These are phyloP conservation scores for Odocoileus hemionus DNA, from an alignment of 2,113 vertebrate species.

Conservation along the genomic window DNA sequence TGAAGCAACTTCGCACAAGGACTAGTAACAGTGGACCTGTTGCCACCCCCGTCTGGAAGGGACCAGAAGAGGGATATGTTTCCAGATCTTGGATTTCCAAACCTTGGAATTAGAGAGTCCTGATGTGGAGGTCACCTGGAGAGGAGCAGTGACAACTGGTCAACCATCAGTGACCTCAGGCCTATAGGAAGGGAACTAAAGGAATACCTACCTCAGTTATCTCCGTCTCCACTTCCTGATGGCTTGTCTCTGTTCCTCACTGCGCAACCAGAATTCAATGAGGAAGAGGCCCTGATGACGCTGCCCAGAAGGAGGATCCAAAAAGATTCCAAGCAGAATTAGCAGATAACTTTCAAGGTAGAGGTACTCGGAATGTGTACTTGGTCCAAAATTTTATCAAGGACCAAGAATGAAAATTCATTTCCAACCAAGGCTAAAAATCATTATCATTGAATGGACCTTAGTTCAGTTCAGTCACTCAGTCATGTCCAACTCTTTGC, in stretches of 20 bases:
- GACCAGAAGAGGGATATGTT: not conserved
- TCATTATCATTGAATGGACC: not conserved
- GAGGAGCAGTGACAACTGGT: not conserved
- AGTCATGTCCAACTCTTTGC: not conserved
- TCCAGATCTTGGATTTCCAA: not conserved
- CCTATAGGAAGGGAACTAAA: not conserved
- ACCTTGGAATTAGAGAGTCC: not conserved
- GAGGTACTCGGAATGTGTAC: not conserved
- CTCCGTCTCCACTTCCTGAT: no score
- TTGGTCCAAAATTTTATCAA: not conserved
- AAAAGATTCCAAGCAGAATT: not conserved
- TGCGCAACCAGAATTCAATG: not conserved
- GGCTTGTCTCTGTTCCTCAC: not conserved
- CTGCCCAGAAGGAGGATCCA: not conserved
- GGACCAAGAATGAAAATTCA: not conserved
- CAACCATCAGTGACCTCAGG: not conserved
- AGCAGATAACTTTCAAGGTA: not conserved
- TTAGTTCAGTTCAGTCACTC: not conserved
- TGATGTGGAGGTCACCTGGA: not conserved
- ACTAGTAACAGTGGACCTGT: not conserved
- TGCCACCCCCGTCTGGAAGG: not conserved
- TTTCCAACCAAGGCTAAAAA: not conserved
- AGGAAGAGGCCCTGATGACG: not conserved
- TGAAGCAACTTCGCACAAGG: not conserved
- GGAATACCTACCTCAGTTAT: not conserved